Base-by-base conservation (phyloP, 2,113 vertebrate species). In the Pygoscelis adeliae region DNA sequence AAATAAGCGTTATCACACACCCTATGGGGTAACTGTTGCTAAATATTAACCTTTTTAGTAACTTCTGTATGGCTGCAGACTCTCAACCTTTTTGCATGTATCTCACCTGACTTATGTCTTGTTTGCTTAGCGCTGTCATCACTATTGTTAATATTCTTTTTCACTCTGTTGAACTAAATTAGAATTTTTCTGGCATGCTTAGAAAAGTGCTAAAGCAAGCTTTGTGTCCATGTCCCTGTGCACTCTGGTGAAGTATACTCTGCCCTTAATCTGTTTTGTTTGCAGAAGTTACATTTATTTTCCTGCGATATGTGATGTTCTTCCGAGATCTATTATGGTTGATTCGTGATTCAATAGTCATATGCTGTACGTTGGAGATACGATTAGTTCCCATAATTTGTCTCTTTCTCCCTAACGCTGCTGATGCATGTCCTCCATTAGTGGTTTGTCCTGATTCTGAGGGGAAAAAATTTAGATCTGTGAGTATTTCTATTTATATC, bases 231-330 rank as follows among this genome's bases (percentile, higher is more conserved):
- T 9, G 17, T 59, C 36, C 20, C 9, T 62, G 42, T 42, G 26
- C 29, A 23, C 5, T 46, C 25, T 23, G 14, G 16, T 34, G 11
- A 80, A 55, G 17, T 83, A 66, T 44, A 20, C 13, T 30, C 47
- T 65, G 25, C 16, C 44, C 58, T 96, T 87, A 59, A 40, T 85
- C 56, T 65, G 5, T n/a, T 87, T 76, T 63, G 10, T 32, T 93
- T 77, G 52, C 19, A 77, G 53, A 74, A 95, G 25, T 65, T 70
- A 22, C 25, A 38, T 95, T 89, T 83, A 80, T 96, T 96, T 95
- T 89, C 81, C 46, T 50, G 21, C 46, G 17, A 46, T 66, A 69
- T 19, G 49, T 66, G 73, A 14, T 1, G 4, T 49, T 89, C 81
- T 91, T 97, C 53, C 1, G 8, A 87, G 80, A 92, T 79, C 56